Evolutionary conservation across 2,113 vertebrate genomes (phyloP), one percentile per base, ranked within the genome.

Genomic region (Paramisgurnus dabryanus): DNA sequence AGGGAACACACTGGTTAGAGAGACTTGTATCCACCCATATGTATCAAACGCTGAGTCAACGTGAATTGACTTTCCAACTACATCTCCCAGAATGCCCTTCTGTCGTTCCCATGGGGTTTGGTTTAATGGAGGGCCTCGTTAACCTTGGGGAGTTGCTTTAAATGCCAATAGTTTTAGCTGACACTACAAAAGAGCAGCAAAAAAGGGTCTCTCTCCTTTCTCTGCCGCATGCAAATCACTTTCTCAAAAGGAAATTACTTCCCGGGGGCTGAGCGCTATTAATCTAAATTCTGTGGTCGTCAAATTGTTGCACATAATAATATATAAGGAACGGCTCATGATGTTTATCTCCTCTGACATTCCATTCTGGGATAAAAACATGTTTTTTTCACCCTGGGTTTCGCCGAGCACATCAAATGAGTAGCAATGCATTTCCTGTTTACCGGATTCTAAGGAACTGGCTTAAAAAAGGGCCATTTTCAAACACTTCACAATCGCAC

Each of bases 221-320:
- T 88, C 88, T 86, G 89, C 90, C 84, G 89, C 92, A 92, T 91
- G 93, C 93, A 95, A 94, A 95, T 94, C 88, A 88, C 93, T 94
- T 94, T 92, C 92, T 94, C 93, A 91, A 91, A 83, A 94, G 93
- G 94, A 94, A 95, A 95, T 94, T 91, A 94, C 92, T 95, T 95
- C 91, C 93, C 91, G 15, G 64, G 76, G 92, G 89, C 89, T 92
- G 91, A 90, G 91, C 77, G 91, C 89, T 93, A 95, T 94, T 95
- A 92, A 95, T 95, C 93, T 91, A 91, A 94, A 93, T 93, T 93
- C 93, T 91, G 91, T 79, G 81, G 90, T 89, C 91, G 91, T 93
- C 92, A 92, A 91, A 92, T 91, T 88, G 88, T 88, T 91, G 89
- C 89, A 91, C 81, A 73, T 90, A 91, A 94, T 93, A 94, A 94